These are phyloP conservation scores for Hydrochoerus hydrochaeris DNA, from an alignment of 2,113 vertebrate species.

Conservation along the genomic window DNA sequence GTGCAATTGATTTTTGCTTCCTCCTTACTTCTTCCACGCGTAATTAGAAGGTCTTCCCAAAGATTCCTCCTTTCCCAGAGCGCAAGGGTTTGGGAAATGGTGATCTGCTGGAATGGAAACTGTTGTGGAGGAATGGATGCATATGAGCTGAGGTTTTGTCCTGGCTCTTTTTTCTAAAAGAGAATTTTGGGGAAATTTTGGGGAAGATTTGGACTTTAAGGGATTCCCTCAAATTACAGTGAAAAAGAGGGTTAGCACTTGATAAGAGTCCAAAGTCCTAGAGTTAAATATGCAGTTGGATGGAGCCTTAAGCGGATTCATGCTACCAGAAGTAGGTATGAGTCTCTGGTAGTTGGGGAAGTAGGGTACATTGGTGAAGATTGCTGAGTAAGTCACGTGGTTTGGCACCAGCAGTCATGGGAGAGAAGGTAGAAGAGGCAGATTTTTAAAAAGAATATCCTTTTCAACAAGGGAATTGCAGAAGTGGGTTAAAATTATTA, in stretches of 20 bases:
- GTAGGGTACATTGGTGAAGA: background rate
- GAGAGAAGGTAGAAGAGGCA: background rate
- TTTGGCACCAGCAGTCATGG: background rate
- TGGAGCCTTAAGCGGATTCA: background rate
- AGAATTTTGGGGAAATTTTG: no score
- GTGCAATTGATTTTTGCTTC: background rate
- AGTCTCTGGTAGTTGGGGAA: background rate
- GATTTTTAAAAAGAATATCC: background rate
- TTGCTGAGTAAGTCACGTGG: background rate
- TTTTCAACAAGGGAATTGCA: background rate
- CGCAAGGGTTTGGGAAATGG: background rate
- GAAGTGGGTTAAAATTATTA: background rate
- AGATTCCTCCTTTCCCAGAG: background rate
- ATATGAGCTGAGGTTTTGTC: background rate
- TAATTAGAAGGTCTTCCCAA: background rate
- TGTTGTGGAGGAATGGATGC: background rate
- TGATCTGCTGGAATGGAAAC: background rate
- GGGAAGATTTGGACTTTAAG: background rate
- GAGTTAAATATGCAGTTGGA: background rate
- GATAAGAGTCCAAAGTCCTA: background rate
- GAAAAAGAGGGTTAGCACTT: background rate
- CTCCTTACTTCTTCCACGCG: background rate
- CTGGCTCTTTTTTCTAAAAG: background rate
- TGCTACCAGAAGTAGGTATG: background rate
- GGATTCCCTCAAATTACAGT: slow-evolving; percentile 8